A percentile compares a stretch with the other conserved stretches of the same genome.
Conservation (phyloP, 1,140 invertebrate genomes). For the Platorchestia sp. region DNA sequence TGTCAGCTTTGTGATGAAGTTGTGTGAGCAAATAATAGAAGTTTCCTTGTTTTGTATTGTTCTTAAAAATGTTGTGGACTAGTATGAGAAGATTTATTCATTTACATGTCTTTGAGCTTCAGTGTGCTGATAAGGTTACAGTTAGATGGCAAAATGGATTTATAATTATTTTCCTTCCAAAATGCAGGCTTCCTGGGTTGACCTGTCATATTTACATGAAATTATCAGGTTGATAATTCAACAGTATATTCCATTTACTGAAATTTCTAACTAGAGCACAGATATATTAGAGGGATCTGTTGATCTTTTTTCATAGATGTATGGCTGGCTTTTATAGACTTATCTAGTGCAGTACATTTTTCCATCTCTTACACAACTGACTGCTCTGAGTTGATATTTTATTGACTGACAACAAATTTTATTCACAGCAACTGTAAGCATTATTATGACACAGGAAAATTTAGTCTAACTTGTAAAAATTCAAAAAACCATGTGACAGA, state of each 20-base stretch:
- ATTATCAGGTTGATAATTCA: neutral
- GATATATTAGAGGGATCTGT: neutral
- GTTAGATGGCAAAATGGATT: neutral
- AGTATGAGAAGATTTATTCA: neutral
- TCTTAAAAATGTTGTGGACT: neutral
- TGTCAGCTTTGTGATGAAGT: too few species aligned
- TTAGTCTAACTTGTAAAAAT: too few species aligned
- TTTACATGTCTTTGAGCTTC: too few species aligned
- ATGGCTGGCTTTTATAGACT: neutral
- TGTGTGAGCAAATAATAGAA: neutral
- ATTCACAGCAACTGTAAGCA: neutral
- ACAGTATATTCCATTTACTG: neutral
- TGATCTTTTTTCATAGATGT: neutral
- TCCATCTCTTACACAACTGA: neutral
- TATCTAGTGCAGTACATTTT: neutral
- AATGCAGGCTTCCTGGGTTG: neutral
- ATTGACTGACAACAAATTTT: neutral
- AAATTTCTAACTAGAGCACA: neutral
- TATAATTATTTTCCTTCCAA: neutral
- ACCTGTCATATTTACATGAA: neutral
- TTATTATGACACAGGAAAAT: neutral
- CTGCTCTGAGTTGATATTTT: neutral
- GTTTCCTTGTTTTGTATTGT: neutral
- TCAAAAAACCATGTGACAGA: too few species aligned
- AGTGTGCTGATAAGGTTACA: too few species aligned